phyloP scores from a whole-genome alignment of 2,113 vertebrate genomes.

The Cebus imitator region DNA sequence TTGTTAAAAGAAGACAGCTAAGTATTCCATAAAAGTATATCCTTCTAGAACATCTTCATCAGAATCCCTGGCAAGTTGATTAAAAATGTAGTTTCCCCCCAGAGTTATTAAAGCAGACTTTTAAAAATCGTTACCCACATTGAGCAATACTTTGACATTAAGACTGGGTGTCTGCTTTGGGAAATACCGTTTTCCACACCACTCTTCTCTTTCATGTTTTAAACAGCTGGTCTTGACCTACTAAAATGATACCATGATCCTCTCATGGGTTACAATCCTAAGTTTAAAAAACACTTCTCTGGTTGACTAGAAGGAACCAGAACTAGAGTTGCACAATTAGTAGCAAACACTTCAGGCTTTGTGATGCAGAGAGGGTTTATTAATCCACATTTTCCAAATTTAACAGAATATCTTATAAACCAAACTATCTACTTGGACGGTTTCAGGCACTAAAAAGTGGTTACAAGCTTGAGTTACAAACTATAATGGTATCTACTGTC shows the following conservation, averaged over 20 bases:
- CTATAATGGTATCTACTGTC: background rate
- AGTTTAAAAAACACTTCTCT: background rate
- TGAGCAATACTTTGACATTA: background rate
- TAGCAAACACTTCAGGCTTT: slow-evolving; percentile 24
- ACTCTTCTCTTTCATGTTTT: background rate
- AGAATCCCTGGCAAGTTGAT: background rate
- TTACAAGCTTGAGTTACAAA: background rate
- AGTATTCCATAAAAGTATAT: background rate
- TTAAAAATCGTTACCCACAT: background rate
- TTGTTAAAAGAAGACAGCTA: background rate
- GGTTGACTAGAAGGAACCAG: background rate
- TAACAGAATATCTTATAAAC: slow-evolving; percentile 10
- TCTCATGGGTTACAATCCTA: background rate
- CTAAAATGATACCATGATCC: background rate
- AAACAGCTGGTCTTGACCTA: background rate
- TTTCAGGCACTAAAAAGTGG: background rate
- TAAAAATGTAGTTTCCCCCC: background rate
- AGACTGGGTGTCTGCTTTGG: background rate
- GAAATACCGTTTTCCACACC: background rate
- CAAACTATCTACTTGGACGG: background rate
- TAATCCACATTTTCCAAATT: background rate
- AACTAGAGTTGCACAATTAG: background rate
- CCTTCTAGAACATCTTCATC: background rate
- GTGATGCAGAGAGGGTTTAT: background rate
- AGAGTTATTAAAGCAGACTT: background rate